Percentiles rank a stretch among this genome's conserved stretches.
Conservation (phyloP, 2,113 vertebrate species). For the Caranx melampygus region DNA sequence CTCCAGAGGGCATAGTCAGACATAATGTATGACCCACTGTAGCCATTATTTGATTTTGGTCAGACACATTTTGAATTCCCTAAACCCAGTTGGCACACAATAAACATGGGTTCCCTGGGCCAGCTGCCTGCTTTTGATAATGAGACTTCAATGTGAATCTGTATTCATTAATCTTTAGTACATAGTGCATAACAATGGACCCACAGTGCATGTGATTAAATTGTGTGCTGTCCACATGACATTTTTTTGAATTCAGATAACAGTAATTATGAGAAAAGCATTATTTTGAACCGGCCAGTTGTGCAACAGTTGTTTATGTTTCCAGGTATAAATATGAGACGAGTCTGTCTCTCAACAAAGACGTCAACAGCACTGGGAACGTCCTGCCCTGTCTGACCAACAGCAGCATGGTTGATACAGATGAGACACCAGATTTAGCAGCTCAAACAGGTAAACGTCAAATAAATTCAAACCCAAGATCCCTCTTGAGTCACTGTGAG, state of each 20-base stretch:
- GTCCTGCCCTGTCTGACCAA: conserved; percentile 77
- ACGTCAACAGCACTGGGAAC: conserved; percentile 69
- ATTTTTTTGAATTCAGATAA: too few relatives aligned
- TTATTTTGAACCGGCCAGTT: not conserved
- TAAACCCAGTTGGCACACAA: not conserved
- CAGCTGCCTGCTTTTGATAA: not conserved
- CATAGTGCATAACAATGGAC: too few relatives aligned
- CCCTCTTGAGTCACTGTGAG: not conserved
- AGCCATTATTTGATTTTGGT: not conserved
- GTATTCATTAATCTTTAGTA: too few relatives aligned
- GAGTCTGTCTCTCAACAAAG: conserved; percentile 66
- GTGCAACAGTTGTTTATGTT: not conserved
- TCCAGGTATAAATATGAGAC: conserved; percentile 85
- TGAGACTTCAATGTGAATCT: not conserved
- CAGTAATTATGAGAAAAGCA: too few relatives aligned
- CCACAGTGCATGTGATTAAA: too few relatives aligned
- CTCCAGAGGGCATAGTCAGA: not conserved
- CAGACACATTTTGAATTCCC: not conserved
- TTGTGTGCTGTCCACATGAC: too few relatives aligned
- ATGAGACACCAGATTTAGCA: conserved; percentile 12
- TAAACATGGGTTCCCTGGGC: not conserved
- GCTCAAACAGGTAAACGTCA: conserved; percentile 58
- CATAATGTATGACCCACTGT: not conserved
- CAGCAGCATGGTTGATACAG: conserved; percentile 37
- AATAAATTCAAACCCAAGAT: not conserved